A percentile compares a stretch with the other conserved stretches of the same genome.
Conservation (phyloP, 1,140 invertebrate species). For the Lepidurus packardi region DNA sequence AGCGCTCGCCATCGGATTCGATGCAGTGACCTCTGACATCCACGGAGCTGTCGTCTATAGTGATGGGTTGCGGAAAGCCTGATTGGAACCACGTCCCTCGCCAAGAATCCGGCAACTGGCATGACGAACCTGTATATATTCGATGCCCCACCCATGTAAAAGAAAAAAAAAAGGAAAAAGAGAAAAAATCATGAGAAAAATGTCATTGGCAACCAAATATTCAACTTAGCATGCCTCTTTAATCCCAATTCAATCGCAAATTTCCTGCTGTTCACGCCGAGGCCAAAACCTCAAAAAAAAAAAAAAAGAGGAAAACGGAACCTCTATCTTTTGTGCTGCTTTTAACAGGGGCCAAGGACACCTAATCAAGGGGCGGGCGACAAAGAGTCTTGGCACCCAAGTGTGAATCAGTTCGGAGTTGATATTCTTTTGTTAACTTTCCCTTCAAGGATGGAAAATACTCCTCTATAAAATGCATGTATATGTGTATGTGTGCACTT, state of each 20-base stretch:
- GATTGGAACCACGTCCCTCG: slow-evolving; percentile 79
- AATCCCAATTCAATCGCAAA: too few relatives aligned
- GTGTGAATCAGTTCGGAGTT: not conserved
- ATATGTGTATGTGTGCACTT: slow-evolving; percentile 4
- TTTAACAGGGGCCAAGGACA: not conserved
- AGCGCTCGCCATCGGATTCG: slow-evolving; percentile 73
- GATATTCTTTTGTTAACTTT: not conserved
- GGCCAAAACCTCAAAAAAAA: not conserved
- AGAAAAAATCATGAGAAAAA: not conserved
- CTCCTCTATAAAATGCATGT: not conserved
- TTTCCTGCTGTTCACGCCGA: too few relatives aligned
- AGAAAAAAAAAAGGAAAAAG: slow-evolving; percentile 33
- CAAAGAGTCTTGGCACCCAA: slow-evolving; percentile 13
- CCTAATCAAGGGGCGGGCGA: slow-evolving; percentile 3
- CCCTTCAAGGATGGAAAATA: not conserved
- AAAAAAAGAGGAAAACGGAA: not conserved
- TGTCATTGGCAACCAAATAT: not conserved
- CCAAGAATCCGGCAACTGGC: slow-evolving; percentile 69
- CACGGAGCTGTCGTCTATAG: slow-evolving; percentile 66
- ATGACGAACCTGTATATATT: slow-evolving; percentile 41
- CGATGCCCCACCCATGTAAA: slow-evolving; percentile 35
- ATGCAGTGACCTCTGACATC: slow-evolving; percentile 73
- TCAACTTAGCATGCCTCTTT: too few relatives aligned
- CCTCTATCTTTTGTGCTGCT: not conserved
- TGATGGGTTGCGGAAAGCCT: slow-evolving; percentile 69